Evolutionary conservation across 2,888 invertebrate genomes (phyloP), one percentile per base, ranked within the genome.

Genomic region (Drosophila percnosoma): DNA sequence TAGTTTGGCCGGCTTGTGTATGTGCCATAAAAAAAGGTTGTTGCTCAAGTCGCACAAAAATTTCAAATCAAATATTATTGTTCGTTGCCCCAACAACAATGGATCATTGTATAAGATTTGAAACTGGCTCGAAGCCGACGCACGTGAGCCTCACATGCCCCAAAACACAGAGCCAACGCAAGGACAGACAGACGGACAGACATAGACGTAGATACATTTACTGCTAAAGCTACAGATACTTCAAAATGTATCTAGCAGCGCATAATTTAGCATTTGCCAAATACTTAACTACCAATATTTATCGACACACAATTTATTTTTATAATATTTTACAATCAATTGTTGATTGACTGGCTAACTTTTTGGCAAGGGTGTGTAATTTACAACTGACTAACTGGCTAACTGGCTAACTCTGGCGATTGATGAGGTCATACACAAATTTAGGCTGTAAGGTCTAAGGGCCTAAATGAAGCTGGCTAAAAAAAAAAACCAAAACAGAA

Each of bases 101-200:
- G 79, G 79, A 62, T 61, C 78, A 75, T 79, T 77, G 79, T 79
- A 65, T 77, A 62, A 68, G 62, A 80, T 62, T 70, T 57, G 67
- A 68, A 75, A 72, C 80, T 78, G 57, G 76, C 76, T 75, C 72
- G 60, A 49, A 64, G 48, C 58, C 59, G 59, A 51, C 69, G 70
- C 84, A 85, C 89, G 84, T 89, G 85, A 85, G 89, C 84, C 79
- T 87, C 89, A 83, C 79, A 89, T 85, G 87, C 78, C 71, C 73
- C 59, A 75, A 64, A 45, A 45, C 45, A 45, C 15, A 45, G 24
- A 15, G 24, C 24, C 78, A 68, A 33, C 31, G 64, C 78, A 78
- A 88, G 88, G 89, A 80, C 87, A 84, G 60, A 52, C 67, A 69
- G 68, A 69, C 52, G 55, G 70, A 72, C 55, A 31, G 4, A 21